Base-by-base conservation (phyloP, 2,888 invertebrate genomes). In the Amorpha juglandis region DNA sequence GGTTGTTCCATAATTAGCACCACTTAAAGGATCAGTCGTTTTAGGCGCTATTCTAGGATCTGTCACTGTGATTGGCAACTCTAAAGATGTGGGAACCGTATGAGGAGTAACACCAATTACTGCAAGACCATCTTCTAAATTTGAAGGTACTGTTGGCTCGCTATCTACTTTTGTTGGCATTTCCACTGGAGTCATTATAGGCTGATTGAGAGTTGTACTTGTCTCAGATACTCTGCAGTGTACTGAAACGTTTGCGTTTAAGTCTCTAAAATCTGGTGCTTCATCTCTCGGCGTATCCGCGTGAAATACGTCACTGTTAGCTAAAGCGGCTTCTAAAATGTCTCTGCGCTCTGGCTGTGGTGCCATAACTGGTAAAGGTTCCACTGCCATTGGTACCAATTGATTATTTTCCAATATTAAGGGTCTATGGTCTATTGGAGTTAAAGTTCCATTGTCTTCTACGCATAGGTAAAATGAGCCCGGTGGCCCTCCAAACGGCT, bases 111-210 rank as follows among this genome's bases (percentile, higher is more conserved):
- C 94, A 21, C 95, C 95, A 67, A 95, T 94, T 0, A 94, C 94
- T 0, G 94, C 95, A 16, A 95, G 86, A 53, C 94, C 95, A 66
- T 92, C 95, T 58, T 95, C 95, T 68, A 95, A 78, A 75, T 82
- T 87, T 6, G 87, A 74, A n/a, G 87, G 80, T 63, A 87, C 73
- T 1, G 86, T 70, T 21, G 87, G 87, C 72, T 86, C 89, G 21
- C 76, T 75, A 67, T 83, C 86, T n/a, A 72, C 86, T 70, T 89
- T 95, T 48, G 94, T 93, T 6, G 97, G 96, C 33, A 96, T 94
- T 84, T 97, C 97, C 35, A 96, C 87, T 0, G 97, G 96, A 0
- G 97, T 96, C 97, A 97, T 97, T 64, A 97, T 97, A 0, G 97
- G 96, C 84, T 96, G 96, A 79, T 97, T 95, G 16, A 97, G 91